Base-by-base conservation (phyloP, 2,113 vertebrate species). In the Pachyramphus minor region DNA sequence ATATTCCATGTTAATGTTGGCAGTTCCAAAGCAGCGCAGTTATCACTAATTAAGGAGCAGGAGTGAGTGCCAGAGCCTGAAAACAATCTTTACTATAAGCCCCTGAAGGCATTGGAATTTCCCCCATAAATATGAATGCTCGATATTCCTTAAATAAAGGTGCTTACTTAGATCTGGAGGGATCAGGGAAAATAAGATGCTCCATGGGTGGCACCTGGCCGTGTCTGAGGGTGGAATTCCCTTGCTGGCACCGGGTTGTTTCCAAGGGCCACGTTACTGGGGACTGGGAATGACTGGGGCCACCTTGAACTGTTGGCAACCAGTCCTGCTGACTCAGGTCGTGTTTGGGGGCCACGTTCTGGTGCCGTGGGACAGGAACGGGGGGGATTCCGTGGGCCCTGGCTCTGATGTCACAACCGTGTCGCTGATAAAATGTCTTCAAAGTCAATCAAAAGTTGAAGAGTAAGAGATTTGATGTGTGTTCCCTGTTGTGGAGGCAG, bases 251-350 rank as follows among this genome's bases (percentile, higher is more conserved):
- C 2, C 4, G 2, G 28, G 13, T 12, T 17, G 30, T 53, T 53
- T 21, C 39, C 6, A 0, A n/a, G 45, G 19, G 44, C 33, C 19
- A 44, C 18, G 0, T 1, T 1, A 5, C 19, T 2, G 4, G 56
- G 37, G 37, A 18, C 12, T 11, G 30, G 39, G 39, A 0, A 9
- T 33, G 4, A 2, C 35, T 6, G 27, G 76, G 41, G 6, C 27
- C 60, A 3, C 2, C 13, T 67, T 53, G 45, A 45, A 55, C 35
- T 60, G 62, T 18, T 75, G 53, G 87, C 78, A 75, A 83, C 78
- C 27, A 2, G 7, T 4, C 4, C 35, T 22, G 9, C n/a, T 11
- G 77, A 0, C 53, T 14, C 45, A 14, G 77, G 69, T 1, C 10
- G 14, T 7, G 3, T 22, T 4, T 22, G 42, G 49, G 42, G 31